Conservation (phyloP, 2,888 invertebrate species). For the Helleia helle region DNA sequence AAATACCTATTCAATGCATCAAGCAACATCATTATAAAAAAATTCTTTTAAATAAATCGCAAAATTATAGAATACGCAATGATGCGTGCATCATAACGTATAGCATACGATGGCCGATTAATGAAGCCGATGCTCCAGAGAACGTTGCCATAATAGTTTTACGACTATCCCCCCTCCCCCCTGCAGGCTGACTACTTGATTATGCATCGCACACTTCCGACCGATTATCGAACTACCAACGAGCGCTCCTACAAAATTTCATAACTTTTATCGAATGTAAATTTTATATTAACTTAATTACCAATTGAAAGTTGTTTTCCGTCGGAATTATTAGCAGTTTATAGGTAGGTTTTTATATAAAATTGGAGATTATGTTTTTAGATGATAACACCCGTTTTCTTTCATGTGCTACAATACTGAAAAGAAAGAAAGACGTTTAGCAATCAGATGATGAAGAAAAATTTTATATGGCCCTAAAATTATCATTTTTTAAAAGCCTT, state of each 20-base stretch:
- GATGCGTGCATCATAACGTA: conserved; percentile 53
- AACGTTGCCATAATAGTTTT: conserved; percentile 69
- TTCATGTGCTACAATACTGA: too few species aligned
- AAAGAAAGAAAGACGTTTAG: too few species aligned
- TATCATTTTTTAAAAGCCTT: too few species aligned
- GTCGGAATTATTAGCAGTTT: background rate
- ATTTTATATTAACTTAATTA: conserved; percentile 7
- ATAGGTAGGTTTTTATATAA: too few species aligned
- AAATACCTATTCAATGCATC: too few species aligned
- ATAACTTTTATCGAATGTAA: conserved; percentile 25
- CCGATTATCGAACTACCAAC: conserved; percentile 70
- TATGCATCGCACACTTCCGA: conserved; percentile 65
- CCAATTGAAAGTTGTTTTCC: background rate
- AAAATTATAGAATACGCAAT: too few species aligned
- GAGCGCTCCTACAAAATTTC: conserved; percentile 48
- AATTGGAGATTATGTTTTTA: too few species aligned
- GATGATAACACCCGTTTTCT: too few species aligned
- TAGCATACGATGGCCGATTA: conserved; percentile 69
- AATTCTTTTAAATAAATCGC: too few species aligned
- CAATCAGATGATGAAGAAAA: too few species aligned
- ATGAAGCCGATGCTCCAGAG: conserved; percentile 63
- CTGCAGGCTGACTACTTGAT: conserved; percentile 57
- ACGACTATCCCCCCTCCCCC: conserved; percentile 40
- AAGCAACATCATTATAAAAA: too few species aligned
- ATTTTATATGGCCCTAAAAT: too few species aligned